Evolutionary conservation across 2,797 vertebrate genomes (phyloP), one percentile per base, ranked within the genome.

Genomic region (Xenops minutus): DNA sequence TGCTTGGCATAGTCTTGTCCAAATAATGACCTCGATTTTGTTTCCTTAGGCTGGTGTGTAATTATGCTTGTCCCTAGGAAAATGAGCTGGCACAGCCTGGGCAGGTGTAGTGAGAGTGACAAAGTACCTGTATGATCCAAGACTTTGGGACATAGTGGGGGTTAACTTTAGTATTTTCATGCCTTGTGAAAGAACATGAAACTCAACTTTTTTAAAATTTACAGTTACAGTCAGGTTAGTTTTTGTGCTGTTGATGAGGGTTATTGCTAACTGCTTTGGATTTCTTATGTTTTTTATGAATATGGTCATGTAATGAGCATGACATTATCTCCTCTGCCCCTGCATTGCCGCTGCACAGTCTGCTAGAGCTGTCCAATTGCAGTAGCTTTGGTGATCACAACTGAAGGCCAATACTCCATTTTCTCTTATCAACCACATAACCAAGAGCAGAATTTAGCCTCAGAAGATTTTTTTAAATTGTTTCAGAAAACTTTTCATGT

Each of bases 1-100:
- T 95, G 37, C 58, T 91, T 94, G 92, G 93, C 92, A 88, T 94
- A 93, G 56, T 58, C 83, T 94, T 69, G 52, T 93, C 85, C 79
- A 96, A 66, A 74, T 56, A 87, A 59, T 91, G 78, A 84, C 67
- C 91, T 94, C 37, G 22, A 61, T 71, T 84, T 78, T 88, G 32
- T 77, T 94, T 61, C 64, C 66, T 22, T 49, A 88, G 77, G 36
- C 27, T 95, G 77, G 16, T 54, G 66, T 81, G 64, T 73, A 95
- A 59, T 79, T 73, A 36, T 58, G 29, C 55, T 43, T 67, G 19
- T 69, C 27, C 46, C n/a, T 36, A 29, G 46, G 52, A 90, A 74
- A 92, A 69, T 1, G 7, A 88, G 34, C 68, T 91, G 77, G 80
- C 8, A 12, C 39, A 83, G 41, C 36, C 44, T 55, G 7, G 1